Base-by-base conservation (phyloP, 2,888 invertebrate genomes). In the Leptopilina syphax region DNA sequence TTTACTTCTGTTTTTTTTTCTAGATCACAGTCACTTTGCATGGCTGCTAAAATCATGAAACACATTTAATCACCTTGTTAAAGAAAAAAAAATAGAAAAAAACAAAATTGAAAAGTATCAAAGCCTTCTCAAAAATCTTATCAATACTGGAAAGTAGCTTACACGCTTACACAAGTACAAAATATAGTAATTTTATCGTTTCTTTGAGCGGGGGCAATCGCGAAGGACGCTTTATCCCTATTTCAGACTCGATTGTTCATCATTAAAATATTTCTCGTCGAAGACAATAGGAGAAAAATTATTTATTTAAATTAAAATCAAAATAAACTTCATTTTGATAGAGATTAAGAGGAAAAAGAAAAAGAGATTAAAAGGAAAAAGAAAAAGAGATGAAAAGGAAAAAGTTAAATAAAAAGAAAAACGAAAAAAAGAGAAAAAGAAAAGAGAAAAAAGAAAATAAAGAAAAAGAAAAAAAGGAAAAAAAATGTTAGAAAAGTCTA, bases 1-100 rank as follows among this genome's bases (percentile, higher is more conserved):
- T 87, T 88, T 88, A 88, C 86, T 88, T 88, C 87, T 87, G 86
- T 83, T 87, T 90, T 85, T 83, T 87, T 90, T 85, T 82, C 87
- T 89, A 90, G 87, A 90, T 90, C 90, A 90, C 90, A 90, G 90
- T 90, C 90, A 88, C 86, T 86, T 44, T 86, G 82, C 84, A 87
- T 87, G 89, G 89, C 89, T 86, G 88, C 88, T 89, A 84, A 34
- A 86, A 85, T 88, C 84, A 85, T 86, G 85, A 82, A 86, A 87
- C 87, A 85, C 83, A 83, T 89, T 89, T 89, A 87, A 86, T 88
- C 88, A 87, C 87, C 65, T 82, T 63, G 47, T 54, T 82, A 60
- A 76, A 24, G 57, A 70, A 70, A 70, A 77, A 76, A 79, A 65
- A 73, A 81, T 81, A 76, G 63, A 83, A 34, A 77, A 77, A 79